Base-by-base conservation (phyloP, 53 echinoderm and acorn worm genomes). In the Crossaster papposus region DNA sequence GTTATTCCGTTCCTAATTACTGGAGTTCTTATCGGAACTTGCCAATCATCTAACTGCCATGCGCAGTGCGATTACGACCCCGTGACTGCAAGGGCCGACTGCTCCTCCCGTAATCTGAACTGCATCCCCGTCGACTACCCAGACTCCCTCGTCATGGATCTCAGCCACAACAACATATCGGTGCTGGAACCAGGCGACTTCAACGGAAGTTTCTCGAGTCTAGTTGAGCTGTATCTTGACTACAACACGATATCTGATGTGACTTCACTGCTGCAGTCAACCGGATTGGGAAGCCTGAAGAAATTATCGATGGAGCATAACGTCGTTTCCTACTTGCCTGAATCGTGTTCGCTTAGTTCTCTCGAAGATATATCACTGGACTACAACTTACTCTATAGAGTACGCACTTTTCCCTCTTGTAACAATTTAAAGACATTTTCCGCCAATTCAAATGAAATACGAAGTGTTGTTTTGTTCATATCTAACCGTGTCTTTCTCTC, bases 61-160 rank as follows among this genome's bases (percentile, higher is more conserved):
- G 89, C 79, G 50, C 58, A 65, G 32, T 89, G 79, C 37, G 37
- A 38, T 30, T 89, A 79, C 51, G 79, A 78, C 38, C 36, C 38
- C 65, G 38, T 51, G 26, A 89, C 62, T 14, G 36, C 29, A 35
- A 79, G 30, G 38, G 89, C 89, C 18, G 52, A 89, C 79, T 89
- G 89, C 54, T 36, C 89, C 6, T 89, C 89, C 2, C 79, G 65
- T 28, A 68, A 52, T 75, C 88, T 88, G 53, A 50, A 79, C 80
- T 89, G 89, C 30, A 89, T 89, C 51, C 89, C 89, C 18, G 36
- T 0, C 33, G 79, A 89, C 79, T 89, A 79, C 26, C 88, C 78
- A 36, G 78, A 88, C 76, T 77, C 88, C 52, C 26, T 70, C 70
- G 30, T 70, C 14, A 86, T 86, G 86, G 54, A 75, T 86, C 75